phyloP scores from a whole-genome alignment of 1,140 invertebrate genomes.

The Zophobas morio region DNA sequence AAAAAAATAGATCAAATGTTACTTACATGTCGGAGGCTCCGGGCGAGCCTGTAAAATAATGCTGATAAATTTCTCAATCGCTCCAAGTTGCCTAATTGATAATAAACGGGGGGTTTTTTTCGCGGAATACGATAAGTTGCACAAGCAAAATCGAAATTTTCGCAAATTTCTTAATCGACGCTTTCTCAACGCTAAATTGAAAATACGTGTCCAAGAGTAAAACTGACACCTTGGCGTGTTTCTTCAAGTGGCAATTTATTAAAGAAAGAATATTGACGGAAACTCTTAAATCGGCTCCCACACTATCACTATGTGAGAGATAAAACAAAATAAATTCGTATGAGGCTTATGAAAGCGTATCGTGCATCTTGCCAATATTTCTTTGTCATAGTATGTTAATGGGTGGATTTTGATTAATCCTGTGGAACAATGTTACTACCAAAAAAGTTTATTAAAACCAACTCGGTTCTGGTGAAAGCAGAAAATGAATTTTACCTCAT shows the following conservation, averaged over 20 bases:
- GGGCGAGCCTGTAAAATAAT: constrained; percentile 4
- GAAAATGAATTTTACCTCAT: constrained; percentile 28
- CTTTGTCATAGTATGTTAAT: neutral
- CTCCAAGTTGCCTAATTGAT: constrained; percentile 7
- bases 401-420: neutral
- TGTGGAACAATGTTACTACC: neutral
- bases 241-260: neutral
- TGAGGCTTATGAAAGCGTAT: neutral
- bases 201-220: neutral
- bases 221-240: neutral
- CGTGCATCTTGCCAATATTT: neutral
- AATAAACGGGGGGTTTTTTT: constrained; percentile 2
- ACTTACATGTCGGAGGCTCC: constrained; percentile 10
- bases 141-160: neutral
- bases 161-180: neutral
- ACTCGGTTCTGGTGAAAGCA: constrained; percentile 15
- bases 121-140: neutral
- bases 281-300: neutral
- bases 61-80: constrained; percentile 11
- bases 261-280: too few relatives aligned
- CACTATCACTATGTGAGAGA: neutral
- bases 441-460: neutral
- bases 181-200: constrained; percentile 18
- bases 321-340: neutral
- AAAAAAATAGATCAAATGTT: constrained; percentile 17